Evolutionary conservation across 1,140 invertebrate species (phyloP), one percentile per base, ranked within the genome.

Genomic region (Bombus superbus): DNA sequence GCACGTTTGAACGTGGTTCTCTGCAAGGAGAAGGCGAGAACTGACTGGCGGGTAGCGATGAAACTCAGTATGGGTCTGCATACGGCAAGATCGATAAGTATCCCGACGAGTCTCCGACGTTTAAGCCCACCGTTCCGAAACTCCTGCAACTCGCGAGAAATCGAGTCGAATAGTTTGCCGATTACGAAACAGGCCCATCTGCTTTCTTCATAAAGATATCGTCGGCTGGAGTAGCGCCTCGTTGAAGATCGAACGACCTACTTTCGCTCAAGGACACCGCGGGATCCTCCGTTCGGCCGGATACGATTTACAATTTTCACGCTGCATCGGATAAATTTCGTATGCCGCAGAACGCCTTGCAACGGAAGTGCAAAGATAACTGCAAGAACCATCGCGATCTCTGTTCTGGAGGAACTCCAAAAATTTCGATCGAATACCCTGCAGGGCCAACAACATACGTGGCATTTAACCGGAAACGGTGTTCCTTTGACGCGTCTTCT

Each of bases 231-330:
- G 10, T 28, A 15, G 11, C 10, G 5, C 69, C 28, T 62, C 3
- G 59, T 28, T 62, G 28, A 62, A n/a, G 13, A 62, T 62, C 42
- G 38, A 13, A 53, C 47, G 79, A 81, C 79, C 79, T 42, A 81
- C 15, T 81, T 81, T 42, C 32, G 32, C 42, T 47, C 66, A 40
- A 10, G 22, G 10, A 40, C 8, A 69, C 35, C 35, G 22, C 35
- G 66, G 18, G 25, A 25, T 18, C 35, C 66, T 38, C 22, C 28
- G 28, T 40, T 3, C 22, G 22, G 3, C 18, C 28, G 28, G 35
- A 22, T 32, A 59, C 11, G 28, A 69, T 72, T 71, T 32, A 9
- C 11, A 59, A 35, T 81, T 71, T 71, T 25, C 40, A 22, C 8
- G 32, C 15, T 6, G 8, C 10, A 3, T 22, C 38, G n/a, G 22